Conservation (phyloP, 2,888 invertebrate species). For the Parasteatoda lunata region DNA sequence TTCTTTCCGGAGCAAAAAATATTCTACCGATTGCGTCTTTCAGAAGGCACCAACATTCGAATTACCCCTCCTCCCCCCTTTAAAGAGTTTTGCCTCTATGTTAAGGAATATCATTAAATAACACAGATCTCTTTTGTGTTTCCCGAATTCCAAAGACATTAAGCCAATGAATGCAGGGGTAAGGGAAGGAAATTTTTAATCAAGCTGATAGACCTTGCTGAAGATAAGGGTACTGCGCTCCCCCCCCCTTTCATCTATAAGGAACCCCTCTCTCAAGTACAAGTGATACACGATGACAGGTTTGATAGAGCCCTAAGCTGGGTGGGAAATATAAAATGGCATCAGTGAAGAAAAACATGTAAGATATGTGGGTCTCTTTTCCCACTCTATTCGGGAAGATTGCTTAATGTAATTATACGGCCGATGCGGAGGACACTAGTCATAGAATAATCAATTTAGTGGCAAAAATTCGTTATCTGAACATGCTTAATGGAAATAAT, state of each 20-base stretch:
- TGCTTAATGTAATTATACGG: conserved; percentile 57
- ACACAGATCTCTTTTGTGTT: conserved; percentile 50
- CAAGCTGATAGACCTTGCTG: conserved; percentile 53
- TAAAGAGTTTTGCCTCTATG: conserved; percentile 8
- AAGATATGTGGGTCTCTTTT: conserved; percentile 43
- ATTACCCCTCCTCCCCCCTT: conserved; percentile 5
- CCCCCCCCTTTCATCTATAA: conserved; percentile 54
- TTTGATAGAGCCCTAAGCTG: conserved; percentile 42
- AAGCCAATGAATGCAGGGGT: conserved; percentile 63
- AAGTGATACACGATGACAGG: conserved; percentile 67
- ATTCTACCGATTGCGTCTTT: neutral
- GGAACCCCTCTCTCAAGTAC: conserved; percentile 21
- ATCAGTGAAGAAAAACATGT: conserved; percentile 61
- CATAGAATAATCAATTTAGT: neutral
- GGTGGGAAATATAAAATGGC: conserved; percentile 43
- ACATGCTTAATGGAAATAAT: too few species aligned
- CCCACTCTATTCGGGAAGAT: conserved; percentile 40
- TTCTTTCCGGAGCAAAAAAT: too few species aligned
- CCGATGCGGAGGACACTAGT: conserved; percentile 43
- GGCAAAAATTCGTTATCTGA: too few species aligned
- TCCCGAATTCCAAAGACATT: conserved; percentile 64
- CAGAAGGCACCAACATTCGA: neutral
- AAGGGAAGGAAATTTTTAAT: conserved; percentile 57
- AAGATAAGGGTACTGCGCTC: conserved; percentile 21
- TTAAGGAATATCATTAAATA: conserved; percentile 61